Conservation (phyloP, 2,888 invertebrate species). For the Epinotia bilunana region DNA sequence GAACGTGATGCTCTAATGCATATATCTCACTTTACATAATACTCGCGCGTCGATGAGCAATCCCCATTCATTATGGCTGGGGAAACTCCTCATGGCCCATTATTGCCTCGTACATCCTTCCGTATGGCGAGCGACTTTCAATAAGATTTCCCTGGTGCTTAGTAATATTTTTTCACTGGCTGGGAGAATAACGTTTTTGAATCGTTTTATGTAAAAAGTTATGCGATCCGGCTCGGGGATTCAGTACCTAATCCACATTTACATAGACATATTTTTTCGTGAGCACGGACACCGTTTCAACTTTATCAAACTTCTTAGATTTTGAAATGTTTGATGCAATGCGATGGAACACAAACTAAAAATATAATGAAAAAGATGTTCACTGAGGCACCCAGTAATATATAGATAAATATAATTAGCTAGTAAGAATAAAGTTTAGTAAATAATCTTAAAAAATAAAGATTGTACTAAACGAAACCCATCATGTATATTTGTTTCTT, state of each 20-base stretch:
- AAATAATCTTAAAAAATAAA: too few relatives aligned
- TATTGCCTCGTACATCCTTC: constrained; percentile 50
- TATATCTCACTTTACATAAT: constrained; percentile 60
- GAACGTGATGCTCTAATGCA: constrained; percentile 54
- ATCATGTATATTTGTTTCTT: too few relatives aligned
- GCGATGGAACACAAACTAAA: too few relatives aligned
- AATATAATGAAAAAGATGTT: too few relatives aligned
- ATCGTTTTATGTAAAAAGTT: constrained; percentile 23
- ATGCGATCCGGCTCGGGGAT: not conserved
- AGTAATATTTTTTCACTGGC: constrained; percentile 26
- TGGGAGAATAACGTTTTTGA: constrained; percentile 22
- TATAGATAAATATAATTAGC: too few relatives aligned
- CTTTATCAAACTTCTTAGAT: too few relatives aligned
- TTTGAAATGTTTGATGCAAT: too few relatives aligned
- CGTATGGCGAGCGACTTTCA: constrained; percentile 33
- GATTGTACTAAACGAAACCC: too few relatives aligned
- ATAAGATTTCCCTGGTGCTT: constrained; percentile 38
- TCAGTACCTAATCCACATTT: constrained; percentile 11
- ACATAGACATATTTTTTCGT: constrained; percentile 1
- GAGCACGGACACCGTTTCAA: not conserved
- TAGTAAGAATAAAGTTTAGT: too few relatives aligned
- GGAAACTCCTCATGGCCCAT: constrained; percentile 49
- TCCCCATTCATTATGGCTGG: constrained; percentile 50
- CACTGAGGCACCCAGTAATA: too few relatives aligned
- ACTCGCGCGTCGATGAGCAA: constrained; percentile 59